A percentile compares a stretch with the other conserved stretches of the same genome.
phyloP scores from a whole-genome alignment of 92 coral and sea anemone species.

The Micromussa lordhowensis region DNA sequence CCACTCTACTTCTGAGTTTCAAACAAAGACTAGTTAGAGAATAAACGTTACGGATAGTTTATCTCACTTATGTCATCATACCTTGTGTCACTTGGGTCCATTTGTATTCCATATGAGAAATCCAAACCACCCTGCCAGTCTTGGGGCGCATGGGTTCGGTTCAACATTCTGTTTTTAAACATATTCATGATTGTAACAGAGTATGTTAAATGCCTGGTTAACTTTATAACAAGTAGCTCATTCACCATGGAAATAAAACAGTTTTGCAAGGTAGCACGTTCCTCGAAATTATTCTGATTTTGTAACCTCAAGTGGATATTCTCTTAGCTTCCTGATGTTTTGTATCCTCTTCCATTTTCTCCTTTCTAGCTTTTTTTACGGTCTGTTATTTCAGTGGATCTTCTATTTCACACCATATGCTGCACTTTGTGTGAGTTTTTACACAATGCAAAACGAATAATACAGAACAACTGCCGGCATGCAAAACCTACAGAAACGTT shows the following conservation, averaged over 20 bases:
- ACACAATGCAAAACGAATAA: too few relatives aligned
- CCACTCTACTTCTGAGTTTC: too few relatives aligned
- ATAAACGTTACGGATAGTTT: neutral
- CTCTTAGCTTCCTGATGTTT: neutral
- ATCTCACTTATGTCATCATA: neutral
- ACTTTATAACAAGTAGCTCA: too few relatives aligned
- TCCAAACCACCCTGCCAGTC: constrained; percentile 80
- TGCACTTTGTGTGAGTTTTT: too few relatives aligned
- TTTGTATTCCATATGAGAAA: constrained; percentile 61
- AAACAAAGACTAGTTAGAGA: too few relatives aligned
- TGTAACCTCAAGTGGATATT: neutral
- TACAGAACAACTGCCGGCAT: too few relatives aligned
- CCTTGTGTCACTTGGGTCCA: constrained; percentile 74
- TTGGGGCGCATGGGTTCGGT: constrained; percentile 46
- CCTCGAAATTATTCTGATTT: neutral
- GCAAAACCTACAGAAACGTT: too few relatives aligned
- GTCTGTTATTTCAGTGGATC: too few relatives aligned
- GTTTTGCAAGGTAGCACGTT: neutral
- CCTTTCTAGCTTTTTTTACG: neutral
- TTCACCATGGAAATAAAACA: neutral
- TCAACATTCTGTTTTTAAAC: constrained; percentile 59
- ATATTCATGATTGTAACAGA: neutral
- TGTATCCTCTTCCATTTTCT: neutral
- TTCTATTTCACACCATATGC: too few relatives aligned
- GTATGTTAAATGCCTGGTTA: neutral